Base-by-base conservation (phyloP, 1,140 invertebrate species). In the Planococcus citri region DNA sequence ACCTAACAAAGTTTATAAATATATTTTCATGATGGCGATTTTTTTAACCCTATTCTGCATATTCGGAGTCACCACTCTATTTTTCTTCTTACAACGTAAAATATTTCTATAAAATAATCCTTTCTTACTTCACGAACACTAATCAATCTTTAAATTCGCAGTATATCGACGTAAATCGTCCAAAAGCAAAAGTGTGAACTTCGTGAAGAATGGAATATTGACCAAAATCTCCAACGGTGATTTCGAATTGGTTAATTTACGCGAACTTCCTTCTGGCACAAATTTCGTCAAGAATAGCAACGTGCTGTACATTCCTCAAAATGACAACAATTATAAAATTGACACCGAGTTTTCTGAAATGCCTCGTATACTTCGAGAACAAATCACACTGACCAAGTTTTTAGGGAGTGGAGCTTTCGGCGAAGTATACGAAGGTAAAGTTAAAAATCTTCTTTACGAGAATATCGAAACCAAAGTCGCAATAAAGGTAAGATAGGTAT, bases 381-480 rank as follows among this genome's bases (percentile, higher is more conserved):
- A 89, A 75, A 89, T 98, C 51, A 89, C 86, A 0, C 77, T 94
- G 1, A 88, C 86, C 0, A 92, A 94, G 77, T 94, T 95, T 75
- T 79, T 98, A 41, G 95, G 95, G 0, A 93, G 90, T 72, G 96
- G 95, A 0, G 94, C 94, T n/a, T 98, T 98, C 77, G 95, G 95
- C 1, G 94, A 97, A 80, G 95, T 98, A 1, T 96, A 90, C 77
- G 92, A 96, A 81, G 95, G 94, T 0, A 83, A 87, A 51, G 86
- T 90, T 0, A 84, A 84, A 73, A 82, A 85, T 72, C 78, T 90
- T 25, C 76, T 76, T 22, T 83, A 81, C 37, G 81, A 79, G 6
- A 83, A 78, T 20, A 73, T 75, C 8, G 83, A 85, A 24, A 84
- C 85, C 10, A 85, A 85, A 77, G 90, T 94, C 57, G 92, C 92